Conservation (phyloP, 2,888 invertebrate genomes). For the Eupithecia centaureata region DNA sequence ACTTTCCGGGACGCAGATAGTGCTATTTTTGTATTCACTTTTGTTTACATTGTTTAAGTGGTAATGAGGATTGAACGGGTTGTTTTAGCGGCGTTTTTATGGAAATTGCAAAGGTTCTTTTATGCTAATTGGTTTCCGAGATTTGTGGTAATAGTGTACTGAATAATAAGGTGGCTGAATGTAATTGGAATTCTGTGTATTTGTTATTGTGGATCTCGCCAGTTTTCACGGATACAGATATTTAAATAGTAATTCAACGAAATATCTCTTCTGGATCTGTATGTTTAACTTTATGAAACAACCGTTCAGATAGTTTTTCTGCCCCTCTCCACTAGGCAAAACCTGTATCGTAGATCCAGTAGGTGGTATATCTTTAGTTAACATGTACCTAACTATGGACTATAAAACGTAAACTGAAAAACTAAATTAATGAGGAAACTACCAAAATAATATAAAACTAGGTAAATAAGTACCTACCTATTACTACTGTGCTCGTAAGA, state of each 20-base stretch:
- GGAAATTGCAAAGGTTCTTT: constrained; percentile 17
- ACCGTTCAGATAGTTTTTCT: too few species aligned
- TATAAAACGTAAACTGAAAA: too few species aligned
- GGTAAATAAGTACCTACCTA: too few species aligned
- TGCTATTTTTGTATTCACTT: constrained; percentile 30
- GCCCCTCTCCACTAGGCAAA: too few species aligned
- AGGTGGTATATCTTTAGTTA: too few species aligned
- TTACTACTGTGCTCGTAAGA: too few species aligned
- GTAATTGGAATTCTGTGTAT: constrained; percentile 2
- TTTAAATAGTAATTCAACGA: background rate
- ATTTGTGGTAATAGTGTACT: constrained; percentile 6
- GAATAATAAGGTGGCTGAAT: constrained; percentile 5
- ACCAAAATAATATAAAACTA: too few species aligned
- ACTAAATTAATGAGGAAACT: too few species aligned
- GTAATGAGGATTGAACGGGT: constrained; percentile 33
- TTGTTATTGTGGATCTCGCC: background rate
- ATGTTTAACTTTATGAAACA: too few species aligned
- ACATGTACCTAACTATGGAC: too few species aligned
- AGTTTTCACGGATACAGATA: background rate
- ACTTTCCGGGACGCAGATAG: constrained; percentile 31
- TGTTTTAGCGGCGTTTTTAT: constrained; percentile 19
- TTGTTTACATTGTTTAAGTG: constrained; percentile 24
- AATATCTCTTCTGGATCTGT: background rate
- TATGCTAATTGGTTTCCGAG: constrained; percentile 14
- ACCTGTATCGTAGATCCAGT: too few species aligned